A percentile compares a stretch with the other conserved stretches of the same genome.
Evolutionary conservation across 2,113 vertebrate genomes (phyloP).

Genomic region (Syngnathus scovelli): DNA sequence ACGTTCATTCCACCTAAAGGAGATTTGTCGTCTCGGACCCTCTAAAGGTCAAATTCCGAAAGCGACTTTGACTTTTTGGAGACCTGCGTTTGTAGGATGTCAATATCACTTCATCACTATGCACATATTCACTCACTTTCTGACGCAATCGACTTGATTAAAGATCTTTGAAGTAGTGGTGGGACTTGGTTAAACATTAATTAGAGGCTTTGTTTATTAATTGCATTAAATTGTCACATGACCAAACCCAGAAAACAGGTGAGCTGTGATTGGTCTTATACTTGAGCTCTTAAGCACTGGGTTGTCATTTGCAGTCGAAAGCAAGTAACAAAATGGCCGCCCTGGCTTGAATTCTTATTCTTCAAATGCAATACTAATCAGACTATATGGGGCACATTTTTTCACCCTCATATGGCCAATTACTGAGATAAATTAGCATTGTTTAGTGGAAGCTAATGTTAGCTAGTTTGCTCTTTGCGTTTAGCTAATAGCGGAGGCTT

Average conservation of each 20-base stretch:
- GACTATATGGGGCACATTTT: too few relatives aligned
- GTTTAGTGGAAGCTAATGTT: background rate
- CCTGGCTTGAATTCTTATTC: too few relatives aligned
- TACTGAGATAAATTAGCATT: too few relatives aligned
- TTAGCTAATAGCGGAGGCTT: background rate
- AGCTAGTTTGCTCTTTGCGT: background rate
- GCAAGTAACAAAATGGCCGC: too few relatives aligned
- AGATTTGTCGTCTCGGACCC: slow-evolving; percentile 33
- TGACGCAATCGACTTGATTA: slow-evolving; percentile 13
- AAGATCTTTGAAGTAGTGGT: slow-evolving; percentile 1
- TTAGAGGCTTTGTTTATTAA: background rate
- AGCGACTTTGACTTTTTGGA: slow-evolving; percentile 32
- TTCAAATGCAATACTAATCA: too few relatives aligned
- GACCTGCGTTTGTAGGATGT: slow-evolving; percentile 31
- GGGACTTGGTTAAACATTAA: background rate
- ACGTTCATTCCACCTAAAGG: slow-evolving; percentile 35
- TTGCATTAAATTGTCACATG: background rate
- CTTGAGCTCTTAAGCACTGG: too few relatives aligned
- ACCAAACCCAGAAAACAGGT: too few relatives aligned
- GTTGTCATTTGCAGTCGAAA: too few relatives aligned
- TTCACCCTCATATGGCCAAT: too few relatives aligned
- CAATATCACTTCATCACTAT: slow-evolving; percentile 43
- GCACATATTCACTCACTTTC: slow-evolving; percentile 40
- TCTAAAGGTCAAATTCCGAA: slow-evolving; percentile 47
- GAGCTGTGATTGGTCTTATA: too few relatives aligned